Evolutionary conservation across 2,113 vertebrate genomes (phyloP).

Genomic region (Ailuropoda melanoleuca): DNA sequence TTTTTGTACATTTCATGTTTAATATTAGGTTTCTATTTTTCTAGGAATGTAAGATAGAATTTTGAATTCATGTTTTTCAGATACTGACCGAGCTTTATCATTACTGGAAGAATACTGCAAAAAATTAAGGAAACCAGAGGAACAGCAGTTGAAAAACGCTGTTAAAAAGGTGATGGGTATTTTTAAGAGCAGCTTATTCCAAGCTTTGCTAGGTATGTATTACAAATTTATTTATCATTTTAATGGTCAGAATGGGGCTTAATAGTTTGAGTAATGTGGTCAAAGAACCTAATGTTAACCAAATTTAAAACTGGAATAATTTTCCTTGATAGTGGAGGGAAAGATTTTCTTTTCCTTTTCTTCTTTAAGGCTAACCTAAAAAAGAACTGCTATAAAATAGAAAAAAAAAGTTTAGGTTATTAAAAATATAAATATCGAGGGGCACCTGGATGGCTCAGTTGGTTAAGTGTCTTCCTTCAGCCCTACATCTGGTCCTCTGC

Average conservation of each 20-base stretch:
- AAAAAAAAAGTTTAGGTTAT: neutral
- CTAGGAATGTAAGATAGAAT: slow-evolving; percentile 8
- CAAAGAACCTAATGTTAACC: neutral
- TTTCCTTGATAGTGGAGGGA: slow-evolving; percentile 25
- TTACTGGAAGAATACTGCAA: slow-evolving; percentile 95
- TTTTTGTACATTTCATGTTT: neutral
- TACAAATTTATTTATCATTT: slow-evolving; percentile 37
- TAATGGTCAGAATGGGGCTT: neutral
- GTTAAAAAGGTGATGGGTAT: slow-evolving; percentile 94
- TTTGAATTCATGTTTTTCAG: slow-evolving; percentile 83
- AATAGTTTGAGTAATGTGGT: slow-evolving; percentile 6
- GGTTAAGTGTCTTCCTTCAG: neutral
- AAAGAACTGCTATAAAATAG: neutral
- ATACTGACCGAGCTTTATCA: slow-evolving; percentile 91
- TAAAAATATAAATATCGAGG: slow-evolving; percentile 16
- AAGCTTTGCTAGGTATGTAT: slow-evolving; percentile 95
- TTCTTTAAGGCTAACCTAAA: slow-evolving; percentile 30
- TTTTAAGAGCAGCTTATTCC: slow-evolving; percentile 96
- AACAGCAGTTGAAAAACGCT: slow-evolving; percentile 93
- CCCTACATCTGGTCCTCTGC: too few species aligned
- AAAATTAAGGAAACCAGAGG: slow-evolving; percentile 93
- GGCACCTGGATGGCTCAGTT: neutral
- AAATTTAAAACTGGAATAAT: slow-evolving; percentile 28
- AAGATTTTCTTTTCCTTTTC: neutral
- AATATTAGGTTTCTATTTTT: slow-evolving; percentile 35